These are phyloP conservation scores for Danaus plexippus DNA, from an alignment of 1,140 invertebrate genomes.

Conservation along the genomic window DNA sequence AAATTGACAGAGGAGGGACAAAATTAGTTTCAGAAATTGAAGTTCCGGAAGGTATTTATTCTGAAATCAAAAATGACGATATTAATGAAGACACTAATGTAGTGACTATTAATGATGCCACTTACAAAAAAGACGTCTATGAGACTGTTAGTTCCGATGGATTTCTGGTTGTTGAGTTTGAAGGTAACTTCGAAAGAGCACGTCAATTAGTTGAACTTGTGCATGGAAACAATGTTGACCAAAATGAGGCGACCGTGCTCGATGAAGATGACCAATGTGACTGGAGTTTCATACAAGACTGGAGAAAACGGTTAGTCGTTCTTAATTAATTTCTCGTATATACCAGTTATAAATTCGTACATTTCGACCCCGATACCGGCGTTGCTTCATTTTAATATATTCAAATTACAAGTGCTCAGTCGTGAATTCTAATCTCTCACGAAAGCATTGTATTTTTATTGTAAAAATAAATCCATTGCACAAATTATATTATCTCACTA, in stretches of 20 bases:
- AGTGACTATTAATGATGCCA: slow-evolving; percentile 51
- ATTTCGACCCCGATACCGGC: slow-evolving; percentile 13
- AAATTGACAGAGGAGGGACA: slow-evolving; percentile 54
- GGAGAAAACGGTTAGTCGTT: slow-evolving; percentile 75
- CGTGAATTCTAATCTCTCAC: slow-evolving; percentile 14
- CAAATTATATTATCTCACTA: too few relatives aligned
- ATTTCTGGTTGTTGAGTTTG: slow-evolving; percentile 76
- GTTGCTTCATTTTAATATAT: slow-evolving; percentile 19
- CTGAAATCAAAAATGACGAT: slow-evolving; percentile 51
- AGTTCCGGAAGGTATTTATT: slow-evolving; percentile 64
- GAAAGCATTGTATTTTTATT: slow-evolving; percentile 16
- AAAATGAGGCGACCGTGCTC: slow-evolving; percentile 57
- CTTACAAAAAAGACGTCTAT: slow-evolving; percentile 56
- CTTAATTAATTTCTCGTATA: slow-evolving; percentile 12
- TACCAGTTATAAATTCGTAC: slow-evolving; percentile 8
- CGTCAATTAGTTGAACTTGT: slow-evolving; percentile 73
- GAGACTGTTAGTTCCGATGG: slow-evolving; percentile 66
- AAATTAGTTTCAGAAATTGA: slow-evolving; percentile 59
- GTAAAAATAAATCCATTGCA: too few relatives aligned
- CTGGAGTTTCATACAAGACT: slow-evolving; percentile 83
- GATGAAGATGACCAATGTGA: slow-evolving; percentile 74
- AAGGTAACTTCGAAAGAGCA: slow-evolving; percentile 76
- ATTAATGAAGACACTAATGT: slow-evolving; percentile 31
- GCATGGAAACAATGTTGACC: slow-evolving; percentile 65
- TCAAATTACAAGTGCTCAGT: slow-evolving; percentile 16